Base-by-base conservation (phyloP, 2,797 vertebrate genomes). In the Echeneis naucrates region DNA sequence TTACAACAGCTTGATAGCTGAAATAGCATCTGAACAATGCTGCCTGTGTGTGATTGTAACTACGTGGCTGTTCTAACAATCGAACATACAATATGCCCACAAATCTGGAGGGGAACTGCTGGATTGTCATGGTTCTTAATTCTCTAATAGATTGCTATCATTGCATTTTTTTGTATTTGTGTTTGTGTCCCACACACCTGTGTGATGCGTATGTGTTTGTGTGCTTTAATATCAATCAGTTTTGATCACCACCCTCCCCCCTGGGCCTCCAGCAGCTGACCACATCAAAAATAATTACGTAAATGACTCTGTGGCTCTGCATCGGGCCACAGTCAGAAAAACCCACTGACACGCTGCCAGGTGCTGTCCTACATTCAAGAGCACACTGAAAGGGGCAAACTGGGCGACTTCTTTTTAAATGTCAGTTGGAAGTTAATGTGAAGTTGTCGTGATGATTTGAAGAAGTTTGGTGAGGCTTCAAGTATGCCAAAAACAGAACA, bases 151-250 rank as follows among this genome's bases (percentile, higher is more conserved):
- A 82, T 65, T 58, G 58, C 38, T 42, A 40, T 42, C 58, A 52
- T 40, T 68, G 66, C 6, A 44, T 57, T 17, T 42, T 50, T 52
- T 60, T 64, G 61, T 54, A 11, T 60, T 6, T 74, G 50, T 74
- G 51, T 61, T 2, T 55, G 21, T 53, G 27, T 53, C 16, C 12
- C 14, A 52, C 52, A 77, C 71, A 76, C 76, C 55, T 82, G 58
- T 72, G 27, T 38, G 54, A 53, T 51, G 19, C 32, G 42, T 72
- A 57, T 59, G 44, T 63, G 56, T 67, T 11, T 84, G 53, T 80
- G 71, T 67, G 32, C 59, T 87, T 87, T 87, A 91, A 88, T 88
- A 87, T 87, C 81, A 88, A 81, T 85, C 69, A 85, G 72, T 23
- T 42, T 13, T 8, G 37, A 37, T 44, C 5, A 24, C 35, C 63